phyloP scores from a whole-genome alignment of 2,797 vertebrate genomes.

The Clarias platycephalus region DNA sequence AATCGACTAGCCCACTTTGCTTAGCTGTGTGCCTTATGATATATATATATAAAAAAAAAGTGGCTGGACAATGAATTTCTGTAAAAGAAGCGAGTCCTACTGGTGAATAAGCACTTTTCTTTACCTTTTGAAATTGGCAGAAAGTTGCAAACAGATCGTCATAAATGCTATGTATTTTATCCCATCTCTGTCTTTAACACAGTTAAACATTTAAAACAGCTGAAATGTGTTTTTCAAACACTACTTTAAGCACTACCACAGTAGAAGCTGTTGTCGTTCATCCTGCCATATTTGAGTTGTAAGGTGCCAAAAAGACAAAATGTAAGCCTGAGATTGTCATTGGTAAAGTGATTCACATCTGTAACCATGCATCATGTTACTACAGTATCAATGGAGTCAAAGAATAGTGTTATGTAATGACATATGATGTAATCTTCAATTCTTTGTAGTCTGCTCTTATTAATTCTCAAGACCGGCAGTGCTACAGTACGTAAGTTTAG shows the following conservation, averaged over 20 bases:
- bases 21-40: conserved; percentile 63
- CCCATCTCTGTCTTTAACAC: neutral
- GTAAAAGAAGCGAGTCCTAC: neutral
- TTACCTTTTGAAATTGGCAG: neutral
- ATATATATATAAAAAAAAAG: conserved; percentile 58
- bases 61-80: conserved; percentile 54
- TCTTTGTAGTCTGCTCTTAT: neutral
- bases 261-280: neutral
- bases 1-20: conserved; percentile 53
- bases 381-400: neutral
- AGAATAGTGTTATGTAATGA: neutral
- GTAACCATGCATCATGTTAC: neutral
- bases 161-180: too few relatives aligned
- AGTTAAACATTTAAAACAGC: neutral
- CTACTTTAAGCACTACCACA: neutral
- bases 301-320: neutral
- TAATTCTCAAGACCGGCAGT: conserved; percentile 41
- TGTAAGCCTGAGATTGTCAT: neutral
- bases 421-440: neutral
- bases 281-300: neutral
- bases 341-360: neutral
- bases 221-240: neutral
- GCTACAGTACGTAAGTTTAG: conserved; percentile 27
- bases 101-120: conserved; percentile 62
- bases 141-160: too few relatives aligned